A percentile compares a stretch with the other conserved stretches of the same genome.
These are phyloP conservation scores for Tetramorium bicarinatum DNA, from an alignment of 2,888 invertebrate species.

Conservation along the genomic window DNA sequence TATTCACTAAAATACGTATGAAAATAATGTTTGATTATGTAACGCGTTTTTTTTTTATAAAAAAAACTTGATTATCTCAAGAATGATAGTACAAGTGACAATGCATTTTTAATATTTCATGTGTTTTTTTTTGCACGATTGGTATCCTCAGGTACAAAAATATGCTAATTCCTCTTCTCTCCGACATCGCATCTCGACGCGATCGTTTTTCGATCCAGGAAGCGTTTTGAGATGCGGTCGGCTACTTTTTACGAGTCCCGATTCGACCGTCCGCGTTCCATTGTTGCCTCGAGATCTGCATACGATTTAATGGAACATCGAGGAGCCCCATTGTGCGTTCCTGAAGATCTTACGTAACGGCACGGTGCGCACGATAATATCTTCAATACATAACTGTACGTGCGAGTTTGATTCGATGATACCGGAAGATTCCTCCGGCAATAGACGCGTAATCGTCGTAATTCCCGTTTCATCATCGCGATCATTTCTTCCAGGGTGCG, in stretches of 20 bases:
- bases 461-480: conserved; percentile 35
- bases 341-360: conserved; percentile 79
- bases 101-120: not conserved
- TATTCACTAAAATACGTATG: not conserved
- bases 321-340: conserved; percentile 76
- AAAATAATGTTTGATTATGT: not conserved
- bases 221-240: conserved; percentile 72
- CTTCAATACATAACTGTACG: conserved; percentile 74
- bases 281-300: conserved; percentile 79
- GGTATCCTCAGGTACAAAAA: not conserved
- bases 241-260: conserved; percentile 77
- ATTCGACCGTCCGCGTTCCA: conserved; percentile 77
- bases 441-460: conserved; percentile 73
- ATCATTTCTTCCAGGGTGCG: not conserved
- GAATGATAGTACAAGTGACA: not conserved
- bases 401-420: conserved; percentile 68
- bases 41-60: not conserved
- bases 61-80: not conserved
- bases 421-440: conserved; percentile 81
- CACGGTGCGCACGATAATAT: conserved; percentile 69
- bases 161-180: conserved; percentile 8
- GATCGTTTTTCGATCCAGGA: conserved; percentile 72
- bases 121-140: not conserved
- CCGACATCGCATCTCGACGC: conserved; percentile 32
- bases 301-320: conserved; percentile 81